Base-by-base conservation (phyloP, 2,113 vertebrate genomes). In the Corydoras maculifer region DNA sequence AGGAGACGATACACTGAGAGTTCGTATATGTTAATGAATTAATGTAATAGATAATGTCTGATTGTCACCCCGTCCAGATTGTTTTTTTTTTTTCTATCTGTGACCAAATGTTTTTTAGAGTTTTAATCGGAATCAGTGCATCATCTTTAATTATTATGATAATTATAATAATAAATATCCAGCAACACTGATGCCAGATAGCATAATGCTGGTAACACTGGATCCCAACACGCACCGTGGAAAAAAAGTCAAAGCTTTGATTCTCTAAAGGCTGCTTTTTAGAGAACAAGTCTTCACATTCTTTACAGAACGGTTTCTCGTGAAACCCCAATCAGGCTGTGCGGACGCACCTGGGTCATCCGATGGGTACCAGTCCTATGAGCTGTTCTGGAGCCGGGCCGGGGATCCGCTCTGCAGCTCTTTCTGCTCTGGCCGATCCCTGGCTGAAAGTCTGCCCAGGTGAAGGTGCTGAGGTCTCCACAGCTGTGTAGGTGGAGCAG, bases 401-500 rank as follows among this genome's bases (percentile, higher is more conserved):
- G 65, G 29, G 83, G 31, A 72, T 13, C 62, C 18, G 10, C 15
- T 58, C 57, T 2, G 53, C 51, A 32, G 13, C 12, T 57, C 15
- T 3, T 9, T 1, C 65, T 43, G 72, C 53, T 48, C 67, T 81
- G 14, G 69, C 75, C 53, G 79, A 73, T 0, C 67, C 14, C 61
- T 1, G 12, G 9, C 0, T 82, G 74, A 0, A 79, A 64, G 57
- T 87, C 83, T 0, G 55, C 72, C 0, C 75, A 75, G 15, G 84
- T 87, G 25, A 91, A 93, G 65, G 89, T 89, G 81, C 89, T 93
- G 48, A 93, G 80, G 73, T 93, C 91, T 0, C 93, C 93, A 6
- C 91, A 93, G 77, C 88, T 93, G 55, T 77, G 72, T 72, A 92
- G 87, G 69, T 93, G 86, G 60, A 94, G 77, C 75, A 92, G 31